Evolutionary conservation across 2,888 invertebrate genomes (phyloP).

Genomic region (Blastobasis lacticolella): DNA sequence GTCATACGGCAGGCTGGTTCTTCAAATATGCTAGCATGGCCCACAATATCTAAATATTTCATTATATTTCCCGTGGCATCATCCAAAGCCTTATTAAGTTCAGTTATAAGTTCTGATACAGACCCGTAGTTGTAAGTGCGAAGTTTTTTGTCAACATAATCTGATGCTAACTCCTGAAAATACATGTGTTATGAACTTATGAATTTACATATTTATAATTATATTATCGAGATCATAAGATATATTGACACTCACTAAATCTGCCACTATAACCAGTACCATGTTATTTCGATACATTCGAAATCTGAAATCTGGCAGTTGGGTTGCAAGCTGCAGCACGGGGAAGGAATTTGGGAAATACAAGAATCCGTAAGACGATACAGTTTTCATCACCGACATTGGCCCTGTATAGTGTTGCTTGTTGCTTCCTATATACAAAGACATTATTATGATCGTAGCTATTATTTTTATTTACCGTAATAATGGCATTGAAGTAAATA

Average conservation of each 20-base stretch:
- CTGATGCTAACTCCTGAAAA: slow-evolving; percentile 27
- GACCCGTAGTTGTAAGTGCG: slow-evolving; percentile 22
- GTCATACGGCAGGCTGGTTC: slow-evolving; percentile 25
- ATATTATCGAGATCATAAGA: not conserved
- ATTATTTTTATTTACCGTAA: too few relatives aligned
- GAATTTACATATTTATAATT: not conserved
- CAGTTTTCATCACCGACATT: slow-evolving; percentile 27
- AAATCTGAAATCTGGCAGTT: slow-evolving; percentile 79
- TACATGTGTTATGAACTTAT: not conserved
- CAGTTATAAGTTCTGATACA: slow-evolving; percentile 26
- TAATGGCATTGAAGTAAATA: slow-evolving; percentile 3
- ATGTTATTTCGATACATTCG: slow-evolving; percentile 80
- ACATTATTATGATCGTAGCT: too few relatives aligned
- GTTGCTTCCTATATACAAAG: slow-evolving; percentile 27
- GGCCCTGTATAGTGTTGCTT: slow-evolving; percentile 52
- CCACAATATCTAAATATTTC: slow-evolving; percentile 36
- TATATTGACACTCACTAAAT: slow-evolving; percentile 65
- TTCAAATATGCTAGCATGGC: slow-evolving; percentile 19
- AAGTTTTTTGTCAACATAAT: slow-evolving; percentile 30
- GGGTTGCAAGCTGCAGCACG: slow-evolving; percentile 75
- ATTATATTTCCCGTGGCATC: slow-evolving; percentile 30
- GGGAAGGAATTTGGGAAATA: slow-evolving; percentile 76
- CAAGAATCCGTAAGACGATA: slow-evolving; percentile 33
- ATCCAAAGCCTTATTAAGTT: slow-evolving; percentile 31
- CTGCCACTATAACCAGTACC: slow-evolving; percentile 72